Evolutionary conservation across 2,113 vertebrate species (phyloP), one percentile per base, ranked within the genome.

Genomic region (Aleadryas rufinucha): DNA sequence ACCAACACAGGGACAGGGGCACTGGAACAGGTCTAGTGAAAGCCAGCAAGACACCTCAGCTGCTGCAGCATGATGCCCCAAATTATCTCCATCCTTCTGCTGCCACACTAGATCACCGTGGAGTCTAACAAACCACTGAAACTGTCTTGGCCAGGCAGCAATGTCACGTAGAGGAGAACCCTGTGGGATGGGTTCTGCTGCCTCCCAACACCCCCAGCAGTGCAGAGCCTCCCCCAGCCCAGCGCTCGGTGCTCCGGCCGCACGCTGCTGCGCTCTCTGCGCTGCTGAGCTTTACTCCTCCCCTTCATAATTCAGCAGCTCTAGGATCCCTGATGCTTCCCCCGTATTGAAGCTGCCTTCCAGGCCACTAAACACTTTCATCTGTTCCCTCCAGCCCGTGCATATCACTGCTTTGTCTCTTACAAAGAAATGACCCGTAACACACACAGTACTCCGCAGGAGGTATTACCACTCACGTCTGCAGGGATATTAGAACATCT

Each of bases 31-130:
- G n/a, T 65, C 64, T 33, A 71, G 52, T 20, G 31, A 87, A 74
- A 87, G 12, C 27, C 64, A 70, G 11, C 13, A 10, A n/a, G n/a
- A n/a, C 5, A 1, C 8, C 31, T 26, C 31, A 3, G 2, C 41
- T 53, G 21, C 59, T 83, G 35, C 70, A 64, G 18, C 23, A 22
- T 2, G 7, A 5, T 18, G 35, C 61, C 35, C 33, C 45, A 17
- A 26, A 2, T 11, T 8, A 23, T 18, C 44, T 61, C 69, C 5
- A 2, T 2, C 3, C 2, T 7, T 39, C 52, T 60, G 42, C 33
- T 87, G n/a, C 53, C 31, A 41, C 2, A 1, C 17, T 2, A 7
- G 28, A 0, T 0, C 21, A 1, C 7, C 3, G 3, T 1, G 7
- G 41, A 45, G 35, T 8, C 31, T 3, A 24, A 50, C 13, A 78